Evolutionary conservation across 2,113 vertebrate species (phyloP).

Genomic region (Campylorhamphus procurvoides): DNA sequence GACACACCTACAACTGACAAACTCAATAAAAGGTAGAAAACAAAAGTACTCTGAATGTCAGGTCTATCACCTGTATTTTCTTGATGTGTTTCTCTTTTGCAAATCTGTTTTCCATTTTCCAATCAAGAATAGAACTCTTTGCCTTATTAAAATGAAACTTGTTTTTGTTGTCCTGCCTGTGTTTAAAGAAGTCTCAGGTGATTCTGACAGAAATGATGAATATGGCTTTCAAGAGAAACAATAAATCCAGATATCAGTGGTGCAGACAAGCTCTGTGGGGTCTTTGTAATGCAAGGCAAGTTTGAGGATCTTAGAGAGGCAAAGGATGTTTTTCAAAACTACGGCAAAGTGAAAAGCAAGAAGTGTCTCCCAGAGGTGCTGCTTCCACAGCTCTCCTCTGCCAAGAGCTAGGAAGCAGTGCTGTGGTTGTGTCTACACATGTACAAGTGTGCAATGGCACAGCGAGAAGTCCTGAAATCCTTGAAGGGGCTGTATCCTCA

Average conservation of each 20-base stretch:
- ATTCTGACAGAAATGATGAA: not conserved
- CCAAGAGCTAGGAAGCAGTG: not conserved
- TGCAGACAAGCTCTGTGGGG: not conserved
- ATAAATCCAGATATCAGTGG: not conserved
- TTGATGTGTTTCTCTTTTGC: not conserved
- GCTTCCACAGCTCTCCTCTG: not conserved
- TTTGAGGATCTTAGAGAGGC: not conserved
- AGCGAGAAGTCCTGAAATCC: not conserved
- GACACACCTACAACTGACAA: not conserved
- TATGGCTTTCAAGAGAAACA: not conserved
- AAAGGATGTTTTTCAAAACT: not conserved
- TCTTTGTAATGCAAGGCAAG: not conserved
- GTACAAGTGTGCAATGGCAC: not conserved
- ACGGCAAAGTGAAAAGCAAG: not conserved
- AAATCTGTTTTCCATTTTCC: not conserved
- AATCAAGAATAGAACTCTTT: not conserved
- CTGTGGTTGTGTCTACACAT: not conserved
- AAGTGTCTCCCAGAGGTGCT: not conserved
- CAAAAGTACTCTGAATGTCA: not conserved
- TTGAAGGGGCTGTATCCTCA: not conserved
- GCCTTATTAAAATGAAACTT: not conserved
- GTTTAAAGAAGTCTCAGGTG: not conserved
- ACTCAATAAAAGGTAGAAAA: not conserved
- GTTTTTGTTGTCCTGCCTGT: not conserved
- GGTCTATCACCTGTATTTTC: not conserved